Evolutionary conservation across 2,797 vertebrate species (phyloP), one percentile per base, ranked within the genome.

Genomic region (Schizothorax lantsangensis): DNA sequence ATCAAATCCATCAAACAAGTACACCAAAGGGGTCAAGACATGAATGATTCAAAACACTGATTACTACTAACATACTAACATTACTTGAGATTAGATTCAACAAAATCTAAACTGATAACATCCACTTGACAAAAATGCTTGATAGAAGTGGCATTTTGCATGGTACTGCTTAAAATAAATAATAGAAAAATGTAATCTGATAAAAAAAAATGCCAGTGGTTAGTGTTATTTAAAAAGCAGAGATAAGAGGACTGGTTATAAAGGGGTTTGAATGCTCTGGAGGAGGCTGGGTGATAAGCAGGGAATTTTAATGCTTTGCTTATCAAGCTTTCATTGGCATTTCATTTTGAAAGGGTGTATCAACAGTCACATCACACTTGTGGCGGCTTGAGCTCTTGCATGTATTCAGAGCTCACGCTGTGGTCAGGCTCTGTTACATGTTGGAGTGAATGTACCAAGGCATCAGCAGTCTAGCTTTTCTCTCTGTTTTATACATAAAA

Each of bases 181-280:
- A 85, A 69, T 43, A 47, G 3, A 75, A 57, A 81, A 62, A 64
- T 81, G 23, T 10, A 80, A 86, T 86, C 79, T 66, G 57, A 68
- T 81, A n/a, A 74, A 66, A 9, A 81, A 21, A 14, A 14, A 23
- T 74, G 57, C 33, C 79, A 86, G 54, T 30, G 52, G 43, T 66
- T 81, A 43, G 69, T 23, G 40, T 30, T 81, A 86, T 49, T 23
- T 52, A 81, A 74, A 79, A 45, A 12, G 12, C 30, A n/a, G 45
- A 81, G 85, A 86, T 86, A 86, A 81, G 85, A 74, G 47, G 45
- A 9, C 36, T 26, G 40, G 47, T 85, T 78, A 49, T 77, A 68
- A 49, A 62, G 71, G 47, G 80, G 30, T 66, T 72, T 87, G 57
- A 78, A 71, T 83, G 52, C 81, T 85, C 64, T 85, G 40, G 62